phyloP scores from a whole-genome alignment of 2,113 vertebrate species.

The Onychostoma macrolepis region DNA sequence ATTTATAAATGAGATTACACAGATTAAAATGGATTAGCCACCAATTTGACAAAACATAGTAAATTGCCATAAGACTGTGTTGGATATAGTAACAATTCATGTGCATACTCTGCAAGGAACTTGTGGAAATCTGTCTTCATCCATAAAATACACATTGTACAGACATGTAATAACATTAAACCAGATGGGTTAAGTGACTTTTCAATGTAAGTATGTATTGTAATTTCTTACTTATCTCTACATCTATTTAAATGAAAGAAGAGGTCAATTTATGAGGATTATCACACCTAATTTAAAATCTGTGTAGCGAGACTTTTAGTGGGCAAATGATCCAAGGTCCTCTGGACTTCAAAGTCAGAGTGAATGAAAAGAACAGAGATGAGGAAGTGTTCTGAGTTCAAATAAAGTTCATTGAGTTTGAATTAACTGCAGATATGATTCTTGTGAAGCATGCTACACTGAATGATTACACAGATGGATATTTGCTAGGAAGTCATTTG shows the following conservation, averaged over 20 bases:
- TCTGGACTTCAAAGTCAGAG: background rate
- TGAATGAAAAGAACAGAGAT: background rate
- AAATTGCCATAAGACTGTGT: too few species aligned
- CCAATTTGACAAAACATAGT: too few species aligned
- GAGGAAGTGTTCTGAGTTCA: background rate
- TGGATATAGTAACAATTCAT: background rate
- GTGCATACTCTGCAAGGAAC: background rate
- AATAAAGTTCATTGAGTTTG: slow-evolving; percentile 2
- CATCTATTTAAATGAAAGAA: background rate
- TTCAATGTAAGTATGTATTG: background rate
- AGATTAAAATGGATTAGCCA: too few species aligned
- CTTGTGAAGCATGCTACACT: background rate
- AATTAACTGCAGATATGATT: background rate
- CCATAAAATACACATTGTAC: background rate
- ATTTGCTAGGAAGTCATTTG: slow-evolving; percentile 6
- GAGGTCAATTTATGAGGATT: background rate
- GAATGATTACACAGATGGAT: background rate
- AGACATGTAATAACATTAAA: background rate
- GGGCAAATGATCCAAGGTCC: background rate
- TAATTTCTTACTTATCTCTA: background rate
- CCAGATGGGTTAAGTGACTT: background rate
- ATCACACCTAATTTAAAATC: background rate
- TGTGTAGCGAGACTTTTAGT: background rate
- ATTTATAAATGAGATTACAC: too few species aligned
- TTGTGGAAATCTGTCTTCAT: background rate